Percentiles rank a stretch among this genome's conserved stretches.
phyloP scores from a whole-genome alignment of 2,888 invertebrate genomes.

The Andrena flavipes region DNA sequence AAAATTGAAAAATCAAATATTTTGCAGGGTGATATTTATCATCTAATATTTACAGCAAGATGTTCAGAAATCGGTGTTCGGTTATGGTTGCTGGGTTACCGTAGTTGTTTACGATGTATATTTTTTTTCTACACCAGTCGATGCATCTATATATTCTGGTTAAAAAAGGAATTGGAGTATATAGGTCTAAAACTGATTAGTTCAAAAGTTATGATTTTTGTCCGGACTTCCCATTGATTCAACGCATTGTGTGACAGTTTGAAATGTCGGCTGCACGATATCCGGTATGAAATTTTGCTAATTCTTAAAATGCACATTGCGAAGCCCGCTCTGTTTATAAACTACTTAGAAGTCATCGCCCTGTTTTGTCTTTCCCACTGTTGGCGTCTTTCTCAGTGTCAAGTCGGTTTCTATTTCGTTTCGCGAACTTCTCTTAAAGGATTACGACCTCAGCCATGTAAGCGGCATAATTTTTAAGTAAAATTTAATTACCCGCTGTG shows the following conservation, averaged over 20 bases:
- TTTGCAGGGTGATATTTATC: too few species aligned
- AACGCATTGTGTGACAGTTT: neutral
- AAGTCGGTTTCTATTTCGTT: neutral
- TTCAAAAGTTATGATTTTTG: too few species aligned
- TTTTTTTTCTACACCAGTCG: too few species aligned
- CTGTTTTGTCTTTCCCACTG: neutral
- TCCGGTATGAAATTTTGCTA: neutral
- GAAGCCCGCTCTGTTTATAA: neutral
- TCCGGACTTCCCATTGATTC: too few species aligned
- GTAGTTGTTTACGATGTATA: too few species aligned
- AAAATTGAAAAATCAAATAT: too few species aligned
- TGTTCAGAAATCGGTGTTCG: too few species aligned
- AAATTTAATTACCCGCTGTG: neutral
- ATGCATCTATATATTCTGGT: too few species aligned
- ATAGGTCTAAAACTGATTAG: too few species aligned
- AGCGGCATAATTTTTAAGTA: conserved; percentile 1
- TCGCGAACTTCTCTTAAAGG: neutral
- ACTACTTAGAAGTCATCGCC: neutral
- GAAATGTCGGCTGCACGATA: neutral
- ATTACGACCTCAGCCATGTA: neutral
- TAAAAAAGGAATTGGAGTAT: too few species aligned
- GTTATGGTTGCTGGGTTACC: too few species aligned
- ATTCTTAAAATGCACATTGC: neutral
- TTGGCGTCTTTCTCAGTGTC: neutral
- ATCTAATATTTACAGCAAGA: too few species aligned